phyloP scores from a whole-genome alignment of 1,140 invertebrate species.

The Prorops nasuta region DNA sequence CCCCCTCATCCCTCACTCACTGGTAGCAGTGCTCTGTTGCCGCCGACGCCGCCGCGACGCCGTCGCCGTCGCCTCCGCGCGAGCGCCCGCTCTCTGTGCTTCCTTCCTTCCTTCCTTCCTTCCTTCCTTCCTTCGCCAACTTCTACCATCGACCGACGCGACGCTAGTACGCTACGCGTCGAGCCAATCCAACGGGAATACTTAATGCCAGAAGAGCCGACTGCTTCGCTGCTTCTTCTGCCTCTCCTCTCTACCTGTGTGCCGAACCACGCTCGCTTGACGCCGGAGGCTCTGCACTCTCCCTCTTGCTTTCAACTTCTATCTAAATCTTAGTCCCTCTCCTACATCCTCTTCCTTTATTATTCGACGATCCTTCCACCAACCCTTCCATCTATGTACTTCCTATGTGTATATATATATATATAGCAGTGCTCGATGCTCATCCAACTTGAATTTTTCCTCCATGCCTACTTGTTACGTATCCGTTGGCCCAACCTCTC shows the following conservation, averaged over 20 bases:
- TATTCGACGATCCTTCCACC: too few relatives aligned
- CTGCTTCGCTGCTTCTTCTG: conserved; percentile 38
- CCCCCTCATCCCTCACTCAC: too few relatives aligned
- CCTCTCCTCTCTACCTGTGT: too few relatives aligned
- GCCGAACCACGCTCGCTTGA: conserved; percentile 42
- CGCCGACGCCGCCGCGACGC: not conserved
- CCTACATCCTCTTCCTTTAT: too few relatives aligned
- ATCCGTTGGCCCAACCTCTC: conserved; percentile 20
- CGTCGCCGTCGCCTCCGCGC: not conserved
- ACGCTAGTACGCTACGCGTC: conserved; percentile 22
- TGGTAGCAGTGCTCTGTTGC: too few relatives aligned
- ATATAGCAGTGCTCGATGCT: too few relatives aligned
- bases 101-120: conserved; percentile 24
- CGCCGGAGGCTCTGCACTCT: too few relatives aligned
- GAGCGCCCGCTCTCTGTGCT: not conserved
- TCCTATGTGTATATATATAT: too few relatives aligned
- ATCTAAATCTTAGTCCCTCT: too few relatives aligned
- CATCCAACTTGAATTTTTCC: conserved; percentile 26
- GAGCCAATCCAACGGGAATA: conserved; percentile 52
- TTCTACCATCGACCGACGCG: conserved; percentile 41
- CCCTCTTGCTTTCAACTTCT: too few relatives aligned
- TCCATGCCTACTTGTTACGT: conserved; percentile 47
- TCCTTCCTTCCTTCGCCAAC: conserved; percentile 10
- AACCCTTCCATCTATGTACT: too few relatives aligned
- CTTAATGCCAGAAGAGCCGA: conserved; percentile 48